A percentile compares a stretch with the other conserved stretches of the same genome.
Evolutionary conservation across 2,888 invertebrate species (phyloP).

Genomic region (Smittia aterrima): DNA sequence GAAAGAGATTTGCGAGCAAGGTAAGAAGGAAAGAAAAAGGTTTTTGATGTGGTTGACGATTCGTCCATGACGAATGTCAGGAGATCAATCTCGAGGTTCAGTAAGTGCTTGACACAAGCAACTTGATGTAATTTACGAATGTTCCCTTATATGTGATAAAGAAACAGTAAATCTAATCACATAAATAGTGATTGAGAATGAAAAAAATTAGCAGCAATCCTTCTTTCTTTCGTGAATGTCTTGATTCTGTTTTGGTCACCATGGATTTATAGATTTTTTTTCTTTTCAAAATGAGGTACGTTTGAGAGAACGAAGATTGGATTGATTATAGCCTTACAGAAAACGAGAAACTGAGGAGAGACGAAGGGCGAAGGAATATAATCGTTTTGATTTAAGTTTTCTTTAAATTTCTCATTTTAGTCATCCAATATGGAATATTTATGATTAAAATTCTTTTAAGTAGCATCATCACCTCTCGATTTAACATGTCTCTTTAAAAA

Average conservation of each 20-base stretch:
- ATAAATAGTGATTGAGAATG: not conserved
- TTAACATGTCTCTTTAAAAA: constrained; percentile 17
- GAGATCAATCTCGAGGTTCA: too few relatives aligned
- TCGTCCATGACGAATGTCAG: too few relatives aligned
- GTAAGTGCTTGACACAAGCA: too few relatives aligned
- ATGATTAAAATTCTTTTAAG: constrained; percentile 14
- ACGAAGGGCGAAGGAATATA: not conserved
- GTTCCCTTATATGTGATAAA: not conserved
- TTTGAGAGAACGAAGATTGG: not conserved
- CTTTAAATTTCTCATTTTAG: constrained; percentile 13
- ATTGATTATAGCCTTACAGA: not conserved
- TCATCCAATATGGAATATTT: constrained; percentile 40
- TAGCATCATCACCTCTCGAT: not conserved
- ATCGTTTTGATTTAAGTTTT: not conserved
- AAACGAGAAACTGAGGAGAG: not conserved
- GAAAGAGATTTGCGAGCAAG: too few relatives aligned
- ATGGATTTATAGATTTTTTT: not conserved
- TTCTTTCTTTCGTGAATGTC: not conserved
- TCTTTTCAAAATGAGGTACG: not conserved
- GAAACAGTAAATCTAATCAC: not conserved
- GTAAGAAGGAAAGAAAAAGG: too few relatives aligned
- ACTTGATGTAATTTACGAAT: too few relatives aligned
- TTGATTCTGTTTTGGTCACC: constrained; percentile 6
- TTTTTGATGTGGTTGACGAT: too few relatives aligned
- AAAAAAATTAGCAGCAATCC: constrained; percentile 15